Evolutionary conservation across 2,888 invertebrate genomes (phyloP), one percentile per base, ranked within the genome.

Genomic region (Chaetogeoica ovagalla): DNA sequence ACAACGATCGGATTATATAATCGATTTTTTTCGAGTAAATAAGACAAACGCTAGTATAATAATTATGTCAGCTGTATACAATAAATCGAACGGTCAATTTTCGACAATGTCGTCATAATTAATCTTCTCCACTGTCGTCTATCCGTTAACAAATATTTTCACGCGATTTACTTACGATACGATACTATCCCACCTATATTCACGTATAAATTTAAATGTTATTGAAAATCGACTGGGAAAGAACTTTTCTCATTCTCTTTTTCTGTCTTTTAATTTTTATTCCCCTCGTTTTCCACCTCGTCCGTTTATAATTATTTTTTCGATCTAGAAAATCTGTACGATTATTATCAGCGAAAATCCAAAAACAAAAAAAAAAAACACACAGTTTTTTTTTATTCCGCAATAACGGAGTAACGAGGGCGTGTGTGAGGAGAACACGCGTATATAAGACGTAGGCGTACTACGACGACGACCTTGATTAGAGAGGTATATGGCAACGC

Each of bases 391-490:
- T 73, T 63, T 63, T n/a, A 8, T 37, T 13, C 55, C 30, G 11
- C 39, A 52, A 17, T 65, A 21, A 57, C 21, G 21, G 57, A 19
- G 11, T 63, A 23, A 73, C 52, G 1, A 30, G 30, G 30, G 30
- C 21, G 37, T 15, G 55, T 57, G 37, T 37, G 37, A 57, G 57
- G 8, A 39, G 39, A 71, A 75, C 39, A 19, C 23, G 17, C 13
- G 30, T 57, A 59, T 57, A 70, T 23, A 57, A 63, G 30, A 21
- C 37, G 79, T 79, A 71, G 79, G 62, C 69, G 77, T 57, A 21
- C 37, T 63, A 63, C 37, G 57, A 21, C 37, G 52, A 52, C 37
- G 57, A 71, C 71, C 79, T 71, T 65, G 77, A 60, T 70, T 77
- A 52, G 30, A 30, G 30, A 30, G 30, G 30, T 2, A 15, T 77